Evolutionary conservation across 2,113 vertebrate species (phyloP).

Genomic region (Petromus typicus): DNA sequence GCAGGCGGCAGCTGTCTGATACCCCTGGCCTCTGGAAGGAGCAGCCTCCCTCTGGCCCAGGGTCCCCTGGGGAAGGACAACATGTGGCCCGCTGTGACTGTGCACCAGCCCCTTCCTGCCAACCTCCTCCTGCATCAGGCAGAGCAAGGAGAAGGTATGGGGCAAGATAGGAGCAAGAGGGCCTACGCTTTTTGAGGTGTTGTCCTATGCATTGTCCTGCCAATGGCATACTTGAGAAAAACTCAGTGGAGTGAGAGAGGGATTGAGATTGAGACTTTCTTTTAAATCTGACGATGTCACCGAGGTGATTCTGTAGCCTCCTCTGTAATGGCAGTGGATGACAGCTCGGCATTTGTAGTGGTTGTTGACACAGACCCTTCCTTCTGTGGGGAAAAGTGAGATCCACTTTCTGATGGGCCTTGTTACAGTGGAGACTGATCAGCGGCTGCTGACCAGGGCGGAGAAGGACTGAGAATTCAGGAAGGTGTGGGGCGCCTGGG

Average conservation of each 20-base stretch:
- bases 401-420: not conserved
- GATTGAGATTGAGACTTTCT: not conserved
- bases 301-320: not conserved
- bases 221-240: constrained; percentile 15
- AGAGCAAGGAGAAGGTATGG: not conserved
- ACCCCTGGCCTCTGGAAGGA: not conserved
- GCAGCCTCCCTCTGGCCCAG: not conserved
- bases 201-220: not conserved
- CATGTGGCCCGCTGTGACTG: not conserved
- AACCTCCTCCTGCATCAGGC: not conserved
- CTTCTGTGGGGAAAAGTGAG: constrained; percentile 19
- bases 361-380: constrained; percentile 47
- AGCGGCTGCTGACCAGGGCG: not conserved
- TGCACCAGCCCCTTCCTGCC: not conserved
- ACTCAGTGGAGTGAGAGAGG: not conserved
- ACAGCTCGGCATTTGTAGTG: constrained; percentile 20
- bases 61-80: not conserved
- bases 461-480: not conserved
- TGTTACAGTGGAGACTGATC: constrained; percentile 54
- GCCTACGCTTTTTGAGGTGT: not conserved
- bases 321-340: not conserved
- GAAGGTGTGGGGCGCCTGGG: not conserved
- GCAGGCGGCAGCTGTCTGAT: not conserved
- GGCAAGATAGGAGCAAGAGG: not conserved
- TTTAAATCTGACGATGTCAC: constrained; percentile 31